Conservation (phyloP, 2,888 invertebrate genomes). For the Diaperis boleti region DNA sequence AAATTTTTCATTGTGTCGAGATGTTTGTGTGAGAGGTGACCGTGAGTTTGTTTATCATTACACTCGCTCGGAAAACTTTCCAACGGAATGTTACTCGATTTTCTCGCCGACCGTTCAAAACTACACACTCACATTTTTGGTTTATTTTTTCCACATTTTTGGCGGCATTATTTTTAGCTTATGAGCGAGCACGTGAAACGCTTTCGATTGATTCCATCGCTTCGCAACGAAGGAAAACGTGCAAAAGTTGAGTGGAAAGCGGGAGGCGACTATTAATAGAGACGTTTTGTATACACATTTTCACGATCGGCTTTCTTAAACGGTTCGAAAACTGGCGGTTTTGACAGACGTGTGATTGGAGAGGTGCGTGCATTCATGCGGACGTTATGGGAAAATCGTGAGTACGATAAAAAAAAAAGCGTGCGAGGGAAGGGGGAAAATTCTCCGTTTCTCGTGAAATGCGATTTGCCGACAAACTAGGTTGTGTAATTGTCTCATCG, state of each 20-base stretch:
- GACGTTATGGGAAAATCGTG: too few relatives aligned
- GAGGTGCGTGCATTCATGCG: background rate
- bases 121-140: background rate
- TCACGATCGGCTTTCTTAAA: constrained; percentile 6
- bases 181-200: constrained; percentile 26
- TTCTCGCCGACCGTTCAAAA: background rate
- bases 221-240: constrained; percentile 10
- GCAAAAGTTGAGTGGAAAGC: constrained; percentile 28
- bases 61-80: constrained; percentile 24
- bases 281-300: constrained; percentile 11
- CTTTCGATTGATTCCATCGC: constrained; percentile 27
- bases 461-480: too few relatives aligned
- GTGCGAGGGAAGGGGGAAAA: too few relatives aligned
- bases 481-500: too few relatives aligned
- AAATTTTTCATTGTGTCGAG: constrained; percentile 22
- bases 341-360: constrained; percentile 4
- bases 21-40: constrained; percentile 27
- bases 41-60: constrained; percentile 32
- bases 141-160: background rate
- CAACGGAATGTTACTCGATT: constrained; percentile 24
- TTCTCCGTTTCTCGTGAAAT: too few relatives aligned
- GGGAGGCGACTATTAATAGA: constrained; percentile 13
- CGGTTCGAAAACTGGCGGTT: background rate
- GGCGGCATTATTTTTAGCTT: constrained; percentile 5
- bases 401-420: background rate